Evolutionary conservation across 2,113 vertebrate genomes (phyloP).

Genomic region (Mobula birostris): DNA sequence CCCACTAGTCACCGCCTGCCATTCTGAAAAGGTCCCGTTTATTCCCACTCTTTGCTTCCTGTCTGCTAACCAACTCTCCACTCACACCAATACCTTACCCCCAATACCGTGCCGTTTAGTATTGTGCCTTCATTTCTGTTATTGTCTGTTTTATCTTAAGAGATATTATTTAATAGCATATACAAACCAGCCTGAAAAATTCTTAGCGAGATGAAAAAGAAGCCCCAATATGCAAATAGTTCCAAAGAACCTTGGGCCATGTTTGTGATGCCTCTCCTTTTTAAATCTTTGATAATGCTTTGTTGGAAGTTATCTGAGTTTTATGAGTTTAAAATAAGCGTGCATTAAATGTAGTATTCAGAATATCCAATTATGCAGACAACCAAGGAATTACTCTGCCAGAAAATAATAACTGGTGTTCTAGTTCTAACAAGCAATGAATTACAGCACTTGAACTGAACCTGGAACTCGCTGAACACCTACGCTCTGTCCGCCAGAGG

Average conservation of each 20-base stretch:
- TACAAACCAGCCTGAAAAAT: neutral
- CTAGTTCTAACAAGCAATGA: neutral
- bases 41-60: too few relatives aligned
- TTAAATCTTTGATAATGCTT: neutral
- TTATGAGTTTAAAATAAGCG: neutral
- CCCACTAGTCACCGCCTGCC: too few relatives aligned
- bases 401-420: neutral
- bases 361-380: neutral
- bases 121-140: too few relatives aligned
- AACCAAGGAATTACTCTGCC: neutral
- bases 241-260: neutral
- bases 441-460: neutral
- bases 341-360: neutral
- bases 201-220: neutral
- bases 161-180: neutral
- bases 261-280: neutral
- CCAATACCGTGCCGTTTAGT: too few relatives aligned
- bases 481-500: too few relatives aligned
- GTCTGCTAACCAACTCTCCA: too few relatives aligned
- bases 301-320: neutral
- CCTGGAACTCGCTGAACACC: too few relatives aligned
- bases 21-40: too few relatives aligned
- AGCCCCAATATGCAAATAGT: neutral
- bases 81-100: too few relatives aligned
- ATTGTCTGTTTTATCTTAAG: too few relatives aligned